Conservation (phyloP, 2,113 vertebrate genomes). For the Trogon melanurus region DNA sequence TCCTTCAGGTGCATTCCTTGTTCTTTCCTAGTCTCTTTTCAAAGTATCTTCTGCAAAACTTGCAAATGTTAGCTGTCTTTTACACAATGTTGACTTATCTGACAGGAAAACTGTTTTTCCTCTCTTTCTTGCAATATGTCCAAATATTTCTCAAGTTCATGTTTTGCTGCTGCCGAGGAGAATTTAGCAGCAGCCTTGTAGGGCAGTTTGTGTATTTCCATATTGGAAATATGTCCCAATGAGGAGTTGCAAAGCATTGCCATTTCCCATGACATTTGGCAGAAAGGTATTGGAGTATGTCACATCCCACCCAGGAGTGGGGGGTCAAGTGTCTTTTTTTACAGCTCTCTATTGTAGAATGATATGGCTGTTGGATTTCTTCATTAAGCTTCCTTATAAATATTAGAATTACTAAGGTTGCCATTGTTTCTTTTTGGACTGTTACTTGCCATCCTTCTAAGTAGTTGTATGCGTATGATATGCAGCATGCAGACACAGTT, state of each 20-base stretch:
- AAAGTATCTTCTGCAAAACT: background rate
- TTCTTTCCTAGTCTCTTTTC: background rate
- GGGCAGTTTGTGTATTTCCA: background rate
- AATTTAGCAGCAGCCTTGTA: background rate
- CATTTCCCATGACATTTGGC: background rate
- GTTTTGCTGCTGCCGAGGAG: background rate
- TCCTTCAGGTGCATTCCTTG: background rate
- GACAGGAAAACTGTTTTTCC: background rate
- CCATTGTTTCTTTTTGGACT: background rate
- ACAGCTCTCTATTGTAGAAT: background rate
- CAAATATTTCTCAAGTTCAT: background rate
- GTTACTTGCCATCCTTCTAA: background rate
- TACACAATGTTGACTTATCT: background rate
- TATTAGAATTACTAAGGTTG: background rate
- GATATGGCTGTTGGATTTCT: background rate
- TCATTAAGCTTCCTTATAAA: background rate
- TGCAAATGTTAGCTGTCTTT: background rate
- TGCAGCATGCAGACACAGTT: background rate
- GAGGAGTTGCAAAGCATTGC: background rate
- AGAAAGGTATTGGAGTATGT: background rate
- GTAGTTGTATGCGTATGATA: background rate
- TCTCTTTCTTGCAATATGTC: background rate
- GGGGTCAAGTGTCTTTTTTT: no score
- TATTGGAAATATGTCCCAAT: background rate
- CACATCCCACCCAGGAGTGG: no score